Evolutionary conservation across 2,888 invertebrate genomes (phyloP).

Genomic region (Nowickia ferox): DNA sequence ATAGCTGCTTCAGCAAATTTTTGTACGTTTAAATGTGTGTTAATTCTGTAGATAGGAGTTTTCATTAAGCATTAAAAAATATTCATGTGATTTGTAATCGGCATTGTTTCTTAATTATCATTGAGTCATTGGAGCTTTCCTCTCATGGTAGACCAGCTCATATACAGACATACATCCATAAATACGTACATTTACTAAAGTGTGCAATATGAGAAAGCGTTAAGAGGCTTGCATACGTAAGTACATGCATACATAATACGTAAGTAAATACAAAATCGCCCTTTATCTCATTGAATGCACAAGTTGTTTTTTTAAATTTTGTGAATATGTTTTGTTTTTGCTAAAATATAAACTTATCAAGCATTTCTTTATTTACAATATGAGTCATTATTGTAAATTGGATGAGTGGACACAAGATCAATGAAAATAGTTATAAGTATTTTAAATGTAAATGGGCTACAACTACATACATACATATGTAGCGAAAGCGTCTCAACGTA

Average conservation of each 20-base stretch:
- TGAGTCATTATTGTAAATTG: no score
- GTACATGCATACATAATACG: background rate
- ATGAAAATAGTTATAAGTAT: no score
- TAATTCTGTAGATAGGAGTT: background rate
- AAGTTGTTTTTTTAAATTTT: background rate
- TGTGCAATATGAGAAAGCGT: background rate
- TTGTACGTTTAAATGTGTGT: background rate
- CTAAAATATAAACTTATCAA: no score
- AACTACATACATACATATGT: no score
- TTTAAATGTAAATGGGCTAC: no score
- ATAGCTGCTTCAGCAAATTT: background rate
- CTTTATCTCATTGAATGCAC: background rate
- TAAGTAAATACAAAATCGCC: background rate
- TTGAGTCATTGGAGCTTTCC: conserved; percentile 27
- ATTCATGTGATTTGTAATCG: conserved; percentile 16
- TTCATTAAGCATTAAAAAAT: background rate
- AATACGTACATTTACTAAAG: no score
- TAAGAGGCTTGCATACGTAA: background rate
- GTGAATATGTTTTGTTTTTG: no score
- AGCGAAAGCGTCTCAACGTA: no score
- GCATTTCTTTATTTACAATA: no score
- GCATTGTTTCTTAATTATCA: conserved; percentile 22
- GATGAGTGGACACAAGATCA: no score
- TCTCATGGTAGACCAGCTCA: conserved; percentile 8
- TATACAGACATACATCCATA: background rate